A percentile compares a stretch with the other conserved stretches of the same genome.
Conservation (phyloP, 2,113 vertebrate genomes). For the Pseudolaguvia tuberculata region DNA sequence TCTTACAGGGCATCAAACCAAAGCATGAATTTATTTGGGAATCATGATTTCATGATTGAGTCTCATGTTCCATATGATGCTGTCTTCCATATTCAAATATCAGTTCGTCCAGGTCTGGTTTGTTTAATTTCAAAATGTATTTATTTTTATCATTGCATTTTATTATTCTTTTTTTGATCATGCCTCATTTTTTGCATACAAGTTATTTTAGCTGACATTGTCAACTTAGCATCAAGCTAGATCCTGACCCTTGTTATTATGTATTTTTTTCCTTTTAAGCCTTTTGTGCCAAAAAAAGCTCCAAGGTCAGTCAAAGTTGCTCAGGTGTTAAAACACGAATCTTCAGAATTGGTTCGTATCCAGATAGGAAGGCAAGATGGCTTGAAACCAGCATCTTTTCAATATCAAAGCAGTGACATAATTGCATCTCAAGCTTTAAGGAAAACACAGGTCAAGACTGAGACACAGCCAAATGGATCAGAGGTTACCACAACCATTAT, state of each 20-base stretch:
- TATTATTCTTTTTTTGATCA: slow-evolving; percentile 41
- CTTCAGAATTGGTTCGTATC: slow-evolving; percentile 35
- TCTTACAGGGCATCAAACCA: slow-evolving; percentile 47
- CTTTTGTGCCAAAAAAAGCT: slow-evolving; percentile 71
- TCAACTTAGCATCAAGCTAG: background rate
- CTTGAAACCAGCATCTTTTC: slow-evolving; percentile 33
- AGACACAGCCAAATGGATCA: slow-evolving; percentile 71
- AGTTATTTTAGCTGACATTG: slow-evolving; percentile 15
- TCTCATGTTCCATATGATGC: slow-evolving; percentile 50
- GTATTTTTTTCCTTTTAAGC: slow-evolving; percentile 51
- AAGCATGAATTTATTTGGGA: slow-evolving; percentile 47
- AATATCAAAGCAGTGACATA: slow-evolving; percentile 45
- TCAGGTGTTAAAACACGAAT: slow-evolving; percentile 63
- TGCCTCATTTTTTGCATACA: slow-evolving; percentile 20
- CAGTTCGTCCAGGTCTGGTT: slow-evolving; percentile 47
- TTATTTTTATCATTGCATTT: slow-evolving; percentile 43
- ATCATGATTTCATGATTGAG: slow-evolving; percentile 52
- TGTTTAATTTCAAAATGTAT: slow-evolving; percentile 42
- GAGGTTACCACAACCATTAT: slow-evolving; percentile 72
- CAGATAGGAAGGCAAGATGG: slow-evolving; percentile 60
- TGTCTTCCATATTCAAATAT: slow-evolving; percentile 46
- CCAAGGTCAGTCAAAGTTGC: slow-evolving; percentile 66
- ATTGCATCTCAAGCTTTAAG: slow-evolving; percentile 51
- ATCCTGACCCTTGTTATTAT: slow-evolving; percentile 26
- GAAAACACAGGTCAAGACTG: slow-evolving; percentile 66